Evolutionary conservation across 2,797 vertebrate species (phyloP).

Genomic region (Galagoides demidoff): DNA sequence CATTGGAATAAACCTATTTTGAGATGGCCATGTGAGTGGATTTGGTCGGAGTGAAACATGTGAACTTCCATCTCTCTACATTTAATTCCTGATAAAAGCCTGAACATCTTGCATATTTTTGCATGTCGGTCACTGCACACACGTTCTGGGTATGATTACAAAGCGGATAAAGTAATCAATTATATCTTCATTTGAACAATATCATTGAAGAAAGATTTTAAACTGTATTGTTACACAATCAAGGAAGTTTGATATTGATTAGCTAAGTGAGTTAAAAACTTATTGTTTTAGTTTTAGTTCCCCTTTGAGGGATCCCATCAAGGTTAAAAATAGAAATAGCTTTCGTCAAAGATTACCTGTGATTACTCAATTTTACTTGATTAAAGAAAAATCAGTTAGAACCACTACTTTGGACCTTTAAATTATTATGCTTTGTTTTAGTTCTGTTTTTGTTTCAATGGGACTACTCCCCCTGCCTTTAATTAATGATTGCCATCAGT

Average conservation of each 20-base stretch:
- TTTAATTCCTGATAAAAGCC: neutral
- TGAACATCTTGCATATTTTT: neutral
- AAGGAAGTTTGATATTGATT: neutral
- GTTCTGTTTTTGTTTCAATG: slow-evolving; percentile 47
- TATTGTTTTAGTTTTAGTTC: neutral
- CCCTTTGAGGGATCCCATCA: neutral
- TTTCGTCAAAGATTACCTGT: neutral
- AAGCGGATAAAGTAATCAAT: neutral
- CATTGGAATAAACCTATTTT: neutral
- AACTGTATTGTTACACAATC: neutral
- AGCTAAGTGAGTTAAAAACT: neutral
- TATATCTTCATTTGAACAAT: slow-evolving; percentile 4
- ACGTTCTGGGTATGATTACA: neutral
- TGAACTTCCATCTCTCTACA: neutral
- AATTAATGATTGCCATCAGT: neutral
- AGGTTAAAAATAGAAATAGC: neutral
- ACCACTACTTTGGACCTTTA: neutral
- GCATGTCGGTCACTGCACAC: neutral
- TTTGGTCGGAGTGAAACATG: neutral
- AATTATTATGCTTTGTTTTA: slow-evolving; percentile 1
- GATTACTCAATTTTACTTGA: slow-evolving; percentile 44
- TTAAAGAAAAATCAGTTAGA: slow-evolving; percentile 22
- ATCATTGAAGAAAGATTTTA: neutral
- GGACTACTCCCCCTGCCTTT: neutral
- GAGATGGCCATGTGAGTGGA: neutral